These are phyloP conservation scores for Boleophthalmus pectinirostris DNA, from an alignment of 2,113 vertebrate genomes.

Conservation along the genomic window DNA sequence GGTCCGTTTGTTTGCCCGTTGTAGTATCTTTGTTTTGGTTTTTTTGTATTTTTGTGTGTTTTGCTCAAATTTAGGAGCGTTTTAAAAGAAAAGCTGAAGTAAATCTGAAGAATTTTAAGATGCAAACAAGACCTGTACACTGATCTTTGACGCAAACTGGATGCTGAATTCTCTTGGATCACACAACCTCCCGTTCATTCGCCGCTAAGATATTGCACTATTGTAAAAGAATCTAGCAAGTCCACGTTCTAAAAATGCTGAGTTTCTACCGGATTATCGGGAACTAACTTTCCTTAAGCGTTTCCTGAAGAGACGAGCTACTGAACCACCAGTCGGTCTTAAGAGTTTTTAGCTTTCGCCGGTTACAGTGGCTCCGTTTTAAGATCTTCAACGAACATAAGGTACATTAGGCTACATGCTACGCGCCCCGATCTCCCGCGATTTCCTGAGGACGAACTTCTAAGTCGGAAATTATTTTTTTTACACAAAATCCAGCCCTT, in stretches of 20 bases:
- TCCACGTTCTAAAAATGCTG: neutral
- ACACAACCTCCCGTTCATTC: neutral
- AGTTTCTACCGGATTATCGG: neutral
- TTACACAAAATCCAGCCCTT: constrained; percentile 7
- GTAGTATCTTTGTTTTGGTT: neutral
- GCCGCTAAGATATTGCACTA: neutral
- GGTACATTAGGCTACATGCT: neutral
- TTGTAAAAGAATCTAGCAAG: neutral
- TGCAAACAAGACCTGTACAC: neutral
- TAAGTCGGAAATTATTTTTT: neutral
- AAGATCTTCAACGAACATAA: neutral
- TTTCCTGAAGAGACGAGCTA: neutral
- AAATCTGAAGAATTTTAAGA: neutral
- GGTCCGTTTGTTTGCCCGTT: neutral
- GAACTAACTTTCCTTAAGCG: neutral
- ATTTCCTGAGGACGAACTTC: constrained; percentile 1
- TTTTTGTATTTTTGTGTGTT: neutral
- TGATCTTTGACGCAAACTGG: neutral
- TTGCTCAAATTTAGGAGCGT: neutral
- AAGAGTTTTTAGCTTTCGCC: neutral
- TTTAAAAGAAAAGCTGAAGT: too few species aligned
- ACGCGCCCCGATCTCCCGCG: neutral
- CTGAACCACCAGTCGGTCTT: neutral
- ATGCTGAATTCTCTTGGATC: neutral
- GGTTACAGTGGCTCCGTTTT: neutral